Evolutionary conservation across 2,797 vertebrate genomes (phyloP), one percentile per base, ranked within the genome.

Genomic region (Eleutherodactylus coqui): DNA sequence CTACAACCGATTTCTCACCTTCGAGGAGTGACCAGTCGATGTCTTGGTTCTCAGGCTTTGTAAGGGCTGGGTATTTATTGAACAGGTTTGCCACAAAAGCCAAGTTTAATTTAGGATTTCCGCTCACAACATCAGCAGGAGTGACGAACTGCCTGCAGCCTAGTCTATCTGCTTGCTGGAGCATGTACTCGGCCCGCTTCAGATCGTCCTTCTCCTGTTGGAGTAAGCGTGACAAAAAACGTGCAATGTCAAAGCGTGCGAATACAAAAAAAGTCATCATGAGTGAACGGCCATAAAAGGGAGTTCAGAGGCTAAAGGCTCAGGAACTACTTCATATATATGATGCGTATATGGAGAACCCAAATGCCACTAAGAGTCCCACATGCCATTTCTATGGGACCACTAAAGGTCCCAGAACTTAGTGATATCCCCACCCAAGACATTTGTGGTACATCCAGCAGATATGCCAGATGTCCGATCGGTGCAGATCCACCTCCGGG

Each of bases 71-170:
- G 90, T 98, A 96, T 89, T 98, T 99, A 95, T 98, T 99, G 93
- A 99, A 99, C 83, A 99, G 94, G 82, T 97, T 99, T 79, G 98
- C 98, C 47, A 99, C 96, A 0, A 99, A 99, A 53, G 98, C 98
- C 94, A 99, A 89, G 89, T 99, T 99, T 88, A 99, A 94, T 89
- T 99, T 99, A 17, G 97, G 92, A 88, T 99, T 98, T 62, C 98
- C 98, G 5, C 92, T 92, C 89, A 98, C 96, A 2, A 99, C 96
- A 4, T 99, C 98, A 0, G 94, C 90, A 0, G 98, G 94, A 0
- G 97, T 98, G 69, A 99, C 97, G 2, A 99, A 99, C 95, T 99
- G 97, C 72, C 96, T 92, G 93, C 97, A 98, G 87, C 94, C 95
- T 0, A 99, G 94, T 2, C 94, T 90, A 43, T 98, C 97, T 0